phyloP scores from a whole-genome alignment of 2,888 invertebrate genomes.

The Nomada ferruginata region DNA sequence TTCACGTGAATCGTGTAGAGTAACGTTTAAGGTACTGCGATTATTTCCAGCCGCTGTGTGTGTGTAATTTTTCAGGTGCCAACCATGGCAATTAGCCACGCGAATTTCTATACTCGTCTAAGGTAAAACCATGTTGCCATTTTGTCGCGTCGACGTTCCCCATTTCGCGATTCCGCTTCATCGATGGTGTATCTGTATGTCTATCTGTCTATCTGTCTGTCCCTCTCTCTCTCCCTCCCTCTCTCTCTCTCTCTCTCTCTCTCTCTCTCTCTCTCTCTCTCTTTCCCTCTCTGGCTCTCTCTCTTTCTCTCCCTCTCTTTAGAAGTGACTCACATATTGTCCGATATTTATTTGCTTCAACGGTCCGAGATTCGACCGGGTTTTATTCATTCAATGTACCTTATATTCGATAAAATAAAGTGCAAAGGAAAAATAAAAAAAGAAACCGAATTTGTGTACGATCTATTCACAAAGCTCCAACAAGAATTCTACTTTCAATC shows the following conservation, averaged over 20 bases:
- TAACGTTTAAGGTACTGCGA: slow-evolving; percentile 68
- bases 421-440: not conserved
- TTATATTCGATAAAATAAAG: not conserved
- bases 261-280: slow-evolving; percentile 2
- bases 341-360: not conserved
- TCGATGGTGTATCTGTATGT: not conserved
- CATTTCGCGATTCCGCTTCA: slow-evolving; percentile 26
- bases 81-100: slow-evolving; percentile 63
- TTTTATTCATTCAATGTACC: slow-evolving; percentile 29
- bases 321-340: slow-evolving; percentile 23
- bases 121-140: slow-evolving; percentile 17
- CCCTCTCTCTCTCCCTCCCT: not conserved
- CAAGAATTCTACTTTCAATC: not conserved
- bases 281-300: not conserved
- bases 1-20: slow-evolving; percentile 53
- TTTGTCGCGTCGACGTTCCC: slow-evolving; percentile 10
- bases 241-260: no score
- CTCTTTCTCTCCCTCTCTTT: not conserved
- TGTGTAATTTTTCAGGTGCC: slow-evolving; percentile 71
- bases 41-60: slow-evolving; percentile 50
- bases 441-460: not conserved
- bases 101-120: slow-evolving; percentile 45
- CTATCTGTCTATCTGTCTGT: not conserved
- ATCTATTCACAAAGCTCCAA: not conserved
- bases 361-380: not conserved